Evolutionary conservation across 1,140 invertebrate species (phyloP), one percentile per base, ranked within the genome.

Genomic region (Tetramorium parvispinum): DNA sequence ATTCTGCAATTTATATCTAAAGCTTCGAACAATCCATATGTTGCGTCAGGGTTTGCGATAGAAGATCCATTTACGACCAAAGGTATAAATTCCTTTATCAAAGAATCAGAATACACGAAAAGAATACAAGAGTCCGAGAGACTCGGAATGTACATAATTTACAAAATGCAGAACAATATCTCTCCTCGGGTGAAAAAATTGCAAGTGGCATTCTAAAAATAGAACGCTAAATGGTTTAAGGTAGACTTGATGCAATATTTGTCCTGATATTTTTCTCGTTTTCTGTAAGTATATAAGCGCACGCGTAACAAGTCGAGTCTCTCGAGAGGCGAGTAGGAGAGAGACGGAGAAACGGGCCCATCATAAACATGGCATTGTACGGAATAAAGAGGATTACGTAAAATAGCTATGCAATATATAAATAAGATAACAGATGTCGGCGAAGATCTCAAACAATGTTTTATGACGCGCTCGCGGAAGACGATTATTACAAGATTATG

Each of bases 361-460:
- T 77, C 57, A 43, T 63, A 78, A 78, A 78, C 16, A 32, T 32
- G 32, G 11, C 51, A 40, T 40, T 40, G n/a, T 16, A 55, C 13
- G 16, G 73, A 27, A 77, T 59, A 43, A 59, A n/a, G 3, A 8
- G 21, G 73, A 77, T 77, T 77, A 77, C 16, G 21, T 59, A 55
- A 77, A 77, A 59, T 77, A 77, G 55, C 73, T 3, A 57, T 18
- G 53, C 8, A 46, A 24, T 78, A 24, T 78, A 24, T 78, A 24
- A 78, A 63, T 78, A 78, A 78, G 75, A 78, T 78, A 79, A 79
- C 61, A 24, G 21, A 27, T 24, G n/a, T n/a, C 21, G 32, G 24
- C 16, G 43, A 21, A 37, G 43, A 53, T 53, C n/a, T 79, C 46
- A 40, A 51, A 65, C 76, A 79, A 65, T 51, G 11, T 63, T 78